Percentiles rank a stretch among this genome's conserved stretches.
Evolutionary conservation across 2,113 vertebrate species (phyloP).

Genomic region (Phylloscopus trochilus): DNA sequence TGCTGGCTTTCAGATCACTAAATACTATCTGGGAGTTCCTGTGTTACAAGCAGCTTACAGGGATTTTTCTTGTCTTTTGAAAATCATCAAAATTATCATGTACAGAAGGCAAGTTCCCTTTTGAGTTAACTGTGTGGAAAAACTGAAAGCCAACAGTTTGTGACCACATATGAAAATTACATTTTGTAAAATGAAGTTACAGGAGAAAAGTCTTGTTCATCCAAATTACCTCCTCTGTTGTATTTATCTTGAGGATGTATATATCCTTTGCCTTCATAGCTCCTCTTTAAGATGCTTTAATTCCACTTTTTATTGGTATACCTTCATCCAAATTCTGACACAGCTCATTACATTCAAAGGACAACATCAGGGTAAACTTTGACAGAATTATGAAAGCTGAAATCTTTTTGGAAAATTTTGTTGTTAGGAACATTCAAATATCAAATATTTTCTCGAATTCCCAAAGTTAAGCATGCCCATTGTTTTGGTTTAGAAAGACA

Average conservation of each 20-base stretch:
- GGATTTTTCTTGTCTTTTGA: background rate
- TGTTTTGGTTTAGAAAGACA: too few relatives aligned
- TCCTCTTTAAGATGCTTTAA: background rate
- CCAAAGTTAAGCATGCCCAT: background rate
- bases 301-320: background rate
- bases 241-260: background rate
- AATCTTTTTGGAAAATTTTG: background rate
- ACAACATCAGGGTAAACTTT: background rate
- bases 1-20: background rate
- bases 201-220: background rate
- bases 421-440: background rate
- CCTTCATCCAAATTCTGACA: background rate
- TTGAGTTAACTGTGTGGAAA: background rate
- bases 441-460: background rate
- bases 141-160: background rate
- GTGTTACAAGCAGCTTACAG: accelerated
- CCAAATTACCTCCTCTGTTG: background rate
- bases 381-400: background rate
- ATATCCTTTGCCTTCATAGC: background rate
- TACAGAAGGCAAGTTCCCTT: background rate
- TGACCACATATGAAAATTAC: background rate
- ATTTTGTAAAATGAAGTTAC: background rate
- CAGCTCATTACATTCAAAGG: background rate
- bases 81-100: background rate
- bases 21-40: background rate